Evolutionary conservation across 64 coral and sea anemone genomes (phyloP).

Genomic region (Actinia tenebrosa): DNA sequence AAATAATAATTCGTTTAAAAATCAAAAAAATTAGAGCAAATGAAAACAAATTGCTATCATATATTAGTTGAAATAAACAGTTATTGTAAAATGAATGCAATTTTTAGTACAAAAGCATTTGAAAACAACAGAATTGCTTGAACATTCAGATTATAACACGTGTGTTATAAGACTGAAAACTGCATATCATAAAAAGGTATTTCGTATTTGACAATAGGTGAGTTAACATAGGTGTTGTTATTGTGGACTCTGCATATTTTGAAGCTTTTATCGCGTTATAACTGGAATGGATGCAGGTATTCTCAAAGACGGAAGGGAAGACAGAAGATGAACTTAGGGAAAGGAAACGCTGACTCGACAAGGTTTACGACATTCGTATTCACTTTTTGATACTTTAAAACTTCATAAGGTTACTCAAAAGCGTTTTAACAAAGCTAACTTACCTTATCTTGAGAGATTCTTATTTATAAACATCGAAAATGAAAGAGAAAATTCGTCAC

Average conservation of each 20-base stretch:
- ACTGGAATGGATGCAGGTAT: not conserved
- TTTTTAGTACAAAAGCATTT: not conserved
- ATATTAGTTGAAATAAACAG: no score
- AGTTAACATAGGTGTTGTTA: not conserved
- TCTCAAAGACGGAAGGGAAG: not conserved
- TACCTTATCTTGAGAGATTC: not conserved
- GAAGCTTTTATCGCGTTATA: not conserved
- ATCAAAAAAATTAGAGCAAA: not conserved
- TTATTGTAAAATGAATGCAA: no score
- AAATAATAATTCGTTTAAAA: not conserved
- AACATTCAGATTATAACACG: not conserved
- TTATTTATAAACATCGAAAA: not conserved
- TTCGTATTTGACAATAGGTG: not conserved
- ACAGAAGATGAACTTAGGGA: not conserved
- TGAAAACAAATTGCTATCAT: not conserved
- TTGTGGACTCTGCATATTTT: not conserved
- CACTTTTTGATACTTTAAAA: not conserved
- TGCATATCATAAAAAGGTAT: not conserved
- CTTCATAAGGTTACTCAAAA: not conserved
- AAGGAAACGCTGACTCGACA: not conserved
- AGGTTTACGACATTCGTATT: not conserved
- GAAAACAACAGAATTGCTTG: not conserved
- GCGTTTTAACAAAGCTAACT: not conserved
- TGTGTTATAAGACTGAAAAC: not conserved
- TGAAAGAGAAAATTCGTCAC: not conserved